Evolutionary conservation across 2,888 invertebrate genomes (phyloP).

Genomic region (Horisme vitalbata): DNA sequence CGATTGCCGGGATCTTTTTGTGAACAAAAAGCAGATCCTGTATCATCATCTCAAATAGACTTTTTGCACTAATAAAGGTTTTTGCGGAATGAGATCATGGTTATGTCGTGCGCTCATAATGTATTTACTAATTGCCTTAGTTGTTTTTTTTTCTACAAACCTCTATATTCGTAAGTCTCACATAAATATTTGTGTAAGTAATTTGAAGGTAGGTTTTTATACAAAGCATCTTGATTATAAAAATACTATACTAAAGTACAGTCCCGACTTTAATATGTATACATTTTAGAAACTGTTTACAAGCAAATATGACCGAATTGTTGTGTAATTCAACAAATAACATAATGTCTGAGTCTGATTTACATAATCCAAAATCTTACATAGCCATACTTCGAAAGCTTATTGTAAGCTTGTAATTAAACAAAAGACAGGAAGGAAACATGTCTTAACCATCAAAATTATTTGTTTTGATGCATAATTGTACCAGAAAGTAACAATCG

Average conservation of each 20-base stretch:
- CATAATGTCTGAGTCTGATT: background rate
- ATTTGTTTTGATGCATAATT: no score
- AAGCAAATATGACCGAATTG: background rate
- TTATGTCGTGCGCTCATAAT: slow-evolving; percentile 39
- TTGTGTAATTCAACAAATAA: background rate
- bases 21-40: slow-evolving; percentile 63
- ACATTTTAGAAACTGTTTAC: no score
- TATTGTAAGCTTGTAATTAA: slow-evolving; percentile 3
- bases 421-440: slow-evolving; percentile 1
- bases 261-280: no score
- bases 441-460: slow-evolving; percentile 8
- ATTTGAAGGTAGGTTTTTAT: no score
- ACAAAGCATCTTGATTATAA: no score
- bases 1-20: slow-evolving; percentile 40
- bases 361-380: no score
- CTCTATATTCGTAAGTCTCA: no score
- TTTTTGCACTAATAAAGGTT: slow-evolving; percentile 66
- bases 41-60: slow-evolving; percentile 51
- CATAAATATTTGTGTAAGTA: no score
- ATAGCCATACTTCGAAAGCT: background rate
- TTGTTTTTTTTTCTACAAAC: background rate
- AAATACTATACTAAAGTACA: no score
- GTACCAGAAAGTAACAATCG: no score
- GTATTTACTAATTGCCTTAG: slow-evolving; percentile 34
- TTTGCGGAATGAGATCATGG: slow-evolving; percentile 67